Percentiles rank a stretch among this genome's conserved stretches.
Evolutionary conservation across 2,797 vertebrate genomes (phyloP).

Genomic region (Chrysocyon brachyurus): DNA sequence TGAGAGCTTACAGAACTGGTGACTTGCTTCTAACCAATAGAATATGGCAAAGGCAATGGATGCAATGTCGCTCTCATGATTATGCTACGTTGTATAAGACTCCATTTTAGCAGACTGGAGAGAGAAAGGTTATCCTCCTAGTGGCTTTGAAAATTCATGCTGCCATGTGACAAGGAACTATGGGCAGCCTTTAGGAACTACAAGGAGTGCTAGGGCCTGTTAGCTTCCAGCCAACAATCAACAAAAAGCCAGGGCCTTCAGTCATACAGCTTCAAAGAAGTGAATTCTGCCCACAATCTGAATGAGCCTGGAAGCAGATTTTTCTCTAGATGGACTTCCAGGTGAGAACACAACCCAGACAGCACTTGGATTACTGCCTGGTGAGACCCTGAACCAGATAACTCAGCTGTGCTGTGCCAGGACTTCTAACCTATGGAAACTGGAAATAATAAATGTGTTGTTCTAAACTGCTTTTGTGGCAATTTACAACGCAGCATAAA

Average conservation of each 20-base stretch:
- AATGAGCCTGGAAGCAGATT: slow-evolving; percentile 1
- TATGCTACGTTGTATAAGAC: neutral
- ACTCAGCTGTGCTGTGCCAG: neutral
- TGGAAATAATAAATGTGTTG: slow-evolving; percentile 3
- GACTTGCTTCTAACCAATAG: slow-evolving; percentile 24
- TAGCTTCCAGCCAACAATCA: neutral
- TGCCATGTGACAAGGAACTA: neutral
- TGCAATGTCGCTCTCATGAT: neutral
- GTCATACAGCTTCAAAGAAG: neutral
- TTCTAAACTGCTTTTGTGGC: slow-evolving; percentile 54
- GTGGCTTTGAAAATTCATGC: slow-evolving; percentile 20
- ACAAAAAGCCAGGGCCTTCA: neutral
- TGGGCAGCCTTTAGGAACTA: neutral
- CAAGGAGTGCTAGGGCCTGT: neutral
- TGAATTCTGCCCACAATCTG: slow-evolving; percentile 2
- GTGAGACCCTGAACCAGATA: neutral
- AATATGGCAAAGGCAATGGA: neutral
- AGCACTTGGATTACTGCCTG: neutral
- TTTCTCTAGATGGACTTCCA: neutral
- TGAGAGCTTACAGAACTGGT: neutral
- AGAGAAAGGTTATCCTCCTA: neutral
- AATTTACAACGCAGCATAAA: slow-evolving; percentile 41
- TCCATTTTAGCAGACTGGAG: neutral
- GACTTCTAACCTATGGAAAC: slow-evolving; percentile 16
- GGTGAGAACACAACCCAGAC: neutral